Evolutionary conservation across 2,888 invertebrate genomes (phyloP).

Genomic region (Platycheirus rosarum): DNA sequence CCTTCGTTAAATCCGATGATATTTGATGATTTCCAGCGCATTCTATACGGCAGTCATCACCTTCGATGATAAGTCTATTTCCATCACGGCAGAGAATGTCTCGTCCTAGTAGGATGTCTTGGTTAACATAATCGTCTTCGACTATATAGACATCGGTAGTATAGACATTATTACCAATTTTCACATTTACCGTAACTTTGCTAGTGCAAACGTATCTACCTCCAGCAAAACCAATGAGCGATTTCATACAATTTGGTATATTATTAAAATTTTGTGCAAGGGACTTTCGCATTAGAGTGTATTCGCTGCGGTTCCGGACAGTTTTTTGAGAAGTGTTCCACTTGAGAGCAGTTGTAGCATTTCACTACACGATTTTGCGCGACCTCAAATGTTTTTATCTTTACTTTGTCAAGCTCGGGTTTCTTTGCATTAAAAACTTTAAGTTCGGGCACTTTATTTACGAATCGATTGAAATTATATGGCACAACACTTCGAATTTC

Average conservation of each 20-base stretch:
- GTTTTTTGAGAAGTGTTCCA: slow-evolving; percentile 37
- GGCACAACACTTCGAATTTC: not conserved
- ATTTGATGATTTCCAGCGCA: not conserved
- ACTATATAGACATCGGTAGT: slow-evolving; percentile 47
- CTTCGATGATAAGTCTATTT: slow-evolving; percentile 47
- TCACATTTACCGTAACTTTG: slow-evolving; percentile 42
- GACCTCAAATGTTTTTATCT: not conserved
- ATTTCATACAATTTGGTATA: not conserved
- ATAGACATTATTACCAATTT: slow-evolving; percentile 45
- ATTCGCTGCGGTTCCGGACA: slow-evolving; percentile 49
- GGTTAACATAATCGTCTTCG: slow-evolving; percentile 35
- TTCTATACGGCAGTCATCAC: slow-evolving; percentile 41
- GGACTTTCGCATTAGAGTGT: too few species aligned
- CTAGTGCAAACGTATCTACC: slow-evolving; percentile 28
- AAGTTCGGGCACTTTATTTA: too few species aligned
- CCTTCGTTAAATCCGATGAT: slow-evolving; percentile 3
- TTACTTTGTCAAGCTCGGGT: not conserved
- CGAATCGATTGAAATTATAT: too few species aligned
- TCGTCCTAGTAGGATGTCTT: slow-evolving; percentile 18
- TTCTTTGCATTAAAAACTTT: not conserved
- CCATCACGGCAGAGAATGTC: slow-evolving; percentile 49
- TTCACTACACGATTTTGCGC: slow-evolving; percentile 28
- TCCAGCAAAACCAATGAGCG: not conserved
- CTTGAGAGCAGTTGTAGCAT: slow-evolving; percentile 50
- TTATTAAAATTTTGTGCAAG: not conserved